These are phyloP conservation scores for Drosophila austrosaltans DNA, from an alignment of 2,888 invertebrate genomes.

Conservation along the genomic window DNA sequence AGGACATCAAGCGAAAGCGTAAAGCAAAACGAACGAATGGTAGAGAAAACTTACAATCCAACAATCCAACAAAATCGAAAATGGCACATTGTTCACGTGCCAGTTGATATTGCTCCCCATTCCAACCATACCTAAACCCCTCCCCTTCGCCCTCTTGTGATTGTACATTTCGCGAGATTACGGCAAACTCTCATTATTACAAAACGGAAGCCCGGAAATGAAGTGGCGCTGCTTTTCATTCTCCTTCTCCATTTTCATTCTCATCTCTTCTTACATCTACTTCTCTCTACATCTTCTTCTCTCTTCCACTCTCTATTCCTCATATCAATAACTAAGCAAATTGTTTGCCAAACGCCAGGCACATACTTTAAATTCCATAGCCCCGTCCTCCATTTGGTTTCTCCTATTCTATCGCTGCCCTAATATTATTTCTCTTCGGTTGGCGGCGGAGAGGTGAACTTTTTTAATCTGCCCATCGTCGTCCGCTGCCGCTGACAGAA, in stretches of 20 bases:
- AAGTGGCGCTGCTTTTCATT: slow-evolving; percentile 61
- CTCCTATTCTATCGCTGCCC: slow-evolving; percentile 37
- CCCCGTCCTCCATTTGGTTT: background rate
- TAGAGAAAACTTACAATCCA: slow-evolving; percentile 51
- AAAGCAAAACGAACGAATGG: slow-evolving; percentile 15
- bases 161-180: slow-evolving; percentile 75
- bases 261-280: background rate
- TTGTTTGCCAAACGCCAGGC: slow-evolving; percentile 70
- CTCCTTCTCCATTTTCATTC: background rate
- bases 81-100: slow-evolving; percentile 74
- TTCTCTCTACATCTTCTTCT: background rate
- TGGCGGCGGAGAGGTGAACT: slow-evolving; percentile 58
- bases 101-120: slow-evolving; percentile 29
- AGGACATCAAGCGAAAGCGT: slow-evolving; percentile 10
- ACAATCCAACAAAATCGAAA: slow-evolving; percentile 62
- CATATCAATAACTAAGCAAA: slow-evolving; percentile 78
- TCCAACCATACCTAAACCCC: background rate
- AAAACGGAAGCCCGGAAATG: slow-evolving; percentile 78
- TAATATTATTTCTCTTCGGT: slow-evolving; percentile 67
- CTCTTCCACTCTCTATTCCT: slow-evolving; percentile 22
- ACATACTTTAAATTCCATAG: slow-evolving; percentile 72
- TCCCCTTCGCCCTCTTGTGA: slow-evolving; percentile 34
- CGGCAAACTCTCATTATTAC: slow-evolving; percentile 77
- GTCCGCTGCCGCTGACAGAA: slow-evolving; percentile 73
- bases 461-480: slow-evolving; percentile 72